Conservation (phyloP, 1,140 invertebrate genomes). For the Drosophila ananassae region DNA sequence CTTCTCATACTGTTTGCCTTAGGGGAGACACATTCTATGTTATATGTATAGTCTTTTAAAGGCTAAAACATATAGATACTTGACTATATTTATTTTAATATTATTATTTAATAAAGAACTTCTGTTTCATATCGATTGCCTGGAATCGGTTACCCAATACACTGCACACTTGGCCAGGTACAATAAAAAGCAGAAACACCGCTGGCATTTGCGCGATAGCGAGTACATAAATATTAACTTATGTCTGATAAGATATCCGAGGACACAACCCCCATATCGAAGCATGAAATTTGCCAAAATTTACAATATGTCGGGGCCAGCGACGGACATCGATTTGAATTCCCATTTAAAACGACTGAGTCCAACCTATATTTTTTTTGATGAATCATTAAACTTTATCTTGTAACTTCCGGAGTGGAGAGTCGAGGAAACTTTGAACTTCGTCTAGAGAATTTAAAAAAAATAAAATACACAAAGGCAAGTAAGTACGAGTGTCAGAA, state of each 20-base stretch:
- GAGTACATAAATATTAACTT: slow-evolving; percentile 31
- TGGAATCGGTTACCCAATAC: slow-evolving; percentile 9
- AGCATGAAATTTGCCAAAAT: slow-evolving; percentile 3
- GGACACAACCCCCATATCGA: background rate
- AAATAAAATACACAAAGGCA: background rate
- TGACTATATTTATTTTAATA: too few species aligned
- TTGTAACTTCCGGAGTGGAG: slow-evolving; percentile 10
- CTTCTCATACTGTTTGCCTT: too few species aligned
- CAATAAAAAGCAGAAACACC: slow-evolving; percentile 8
- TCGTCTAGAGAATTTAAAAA: background rate
- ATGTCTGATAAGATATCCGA: slow-evolving; percentile 33
- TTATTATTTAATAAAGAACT: too few species aligned
- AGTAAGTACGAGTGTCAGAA: slow-evolving; percentile 3
- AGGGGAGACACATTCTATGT: too few species aligned
- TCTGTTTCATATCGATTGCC: background rate
- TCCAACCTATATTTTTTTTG: background rate
- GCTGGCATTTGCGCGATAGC: slow-evolving; percentile 15
- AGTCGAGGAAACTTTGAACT: slow-evolving; percentile 30
- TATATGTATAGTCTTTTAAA: too few species aligned
- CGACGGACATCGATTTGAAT: too few species aligned
- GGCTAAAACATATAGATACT: too few species aligned
- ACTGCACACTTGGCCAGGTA: slow-evolving; percentile 1
- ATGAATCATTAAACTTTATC: slow-evolving; percentile 18
- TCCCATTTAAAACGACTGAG: background rate
- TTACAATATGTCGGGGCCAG: background rate